A percentile compares a stretch with the other conserved stretches of the same genome.
Conservation (phyloP, 2,888 invertebrate genomes). For the Anodontia alba region DNA sequence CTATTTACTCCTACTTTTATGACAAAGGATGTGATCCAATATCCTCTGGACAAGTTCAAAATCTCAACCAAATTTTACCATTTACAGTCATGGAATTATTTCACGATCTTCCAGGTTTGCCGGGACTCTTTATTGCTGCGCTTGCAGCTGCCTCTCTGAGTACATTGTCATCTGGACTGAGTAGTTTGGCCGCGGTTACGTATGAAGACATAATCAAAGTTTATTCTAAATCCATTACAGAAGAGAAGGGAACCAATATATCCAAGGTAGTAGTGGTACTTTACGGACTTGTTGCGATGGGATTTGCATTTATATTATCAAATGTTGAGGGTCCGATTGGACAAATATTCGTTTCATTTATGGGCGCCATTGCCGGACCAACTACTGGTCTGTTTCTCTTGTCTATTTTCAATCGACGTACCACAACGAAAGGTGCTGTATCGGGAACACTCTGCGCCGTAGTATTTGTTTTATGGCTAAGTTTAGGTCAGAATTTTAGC, state of each 20-base stretch:
- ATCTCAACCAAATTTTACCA: conserved; percentile 41
- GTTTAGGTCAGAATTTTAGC: conserved; percentile 34
- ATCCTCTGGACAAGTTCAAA: conserved; percentile 33
- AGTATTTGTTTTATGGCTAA: conserved; percentile 2
- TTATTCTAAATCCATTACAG: conserved; percentile 1
- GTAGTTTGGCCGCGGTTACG: conserved; percentile 43
- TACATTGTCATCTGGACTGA: conserved; percentile 45
- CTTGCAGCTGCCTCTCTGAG: conserved; percentile 47
- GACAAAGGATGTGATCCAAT: conserved; percentile 47
- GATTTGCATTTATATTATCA: conserved; percentile 28
- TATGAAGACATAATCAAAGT: conserved; percentile 48
- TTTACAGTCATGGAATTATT: conserved; percentile 44
- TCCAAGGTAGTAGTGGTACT: conserved; percentile 30
- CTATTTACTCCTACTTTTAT: conserved; percentile 39
- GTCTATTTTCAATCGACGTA: conserved; percentile 27
- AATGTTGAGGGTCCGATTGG: conserved; percentile 36
- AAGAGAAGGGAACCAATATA: conserved; percentile 25
- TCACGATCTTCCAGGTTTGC: conserved; percentile 37
- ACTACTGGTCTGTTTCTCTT: conserved; percentile 26
- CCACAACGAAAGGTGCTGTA: conserved; percentile 22
- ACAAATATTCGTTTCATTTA: conserved; percentile 34
- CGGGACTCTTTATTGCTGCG: conserved; percentile 49
- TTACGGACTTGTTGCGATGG: conserved; percentile 30
- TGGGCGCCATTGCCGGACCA: conserved; percentile 42
- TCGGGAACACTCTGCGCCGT: background rate